Evolutionary conservation across 2,113 vertebrate species (phyloP).

Genomic region (Centrocercus urophasianus): DNA sequence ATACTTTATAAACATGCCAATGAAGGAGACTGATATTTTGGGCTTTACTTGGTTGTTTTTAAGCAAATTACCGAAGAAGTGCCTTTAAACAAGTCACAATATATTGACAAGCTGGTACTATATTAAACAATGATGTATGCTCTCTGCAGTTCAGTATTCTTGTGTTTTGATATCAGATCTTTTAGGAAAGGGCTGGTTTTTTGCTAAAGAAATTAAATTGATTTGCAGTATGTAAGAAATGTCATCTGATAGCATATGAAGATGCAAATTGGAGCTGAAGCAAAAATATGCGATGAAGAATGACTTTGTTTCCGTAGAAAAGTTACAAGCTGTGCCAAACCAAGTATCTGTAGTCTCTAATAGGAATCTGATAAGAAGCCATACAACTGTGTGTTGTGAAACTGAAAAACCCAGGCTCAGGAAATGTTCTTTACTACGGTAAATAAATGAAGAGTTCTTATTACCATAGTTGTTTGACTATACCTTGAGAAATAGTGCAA

Average conservation of each 20-base stretch:
- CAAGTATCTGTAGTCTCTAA: background rate
- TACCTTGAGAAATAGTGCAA: background rate
- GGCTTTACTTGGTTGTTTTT: background rate
- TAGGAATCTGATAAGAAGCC: background rate
- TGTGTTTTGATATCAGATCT: background rate
- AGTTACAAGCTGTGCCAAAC: background rate
- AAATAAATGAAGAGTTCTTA: background rate
- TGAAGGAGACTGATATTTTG: background rate
- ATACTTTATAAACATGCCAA: background rate
- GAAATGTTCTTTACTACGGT: background rate
- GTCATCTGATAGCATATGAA: background rate
- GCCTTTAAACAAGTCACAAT: background rate
- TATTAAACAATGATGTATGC: background rate
- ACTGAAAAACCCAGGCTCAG: background rate
- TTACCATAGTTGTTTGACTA: background rate
- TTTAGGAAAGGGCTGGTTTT: background rate
- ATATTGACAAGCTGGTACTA: background rate
- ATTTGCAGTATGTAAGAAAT: background rate
- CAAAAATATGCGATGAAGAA: background rate
- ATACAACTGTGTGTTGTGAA: background rate
- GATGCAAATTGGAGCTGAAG: constrained; percentile 13
- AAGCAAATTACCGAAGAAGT: background rate
- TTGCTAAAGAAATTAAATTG: constrained; percentile 13
- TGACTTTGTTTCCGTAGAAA: background rate
- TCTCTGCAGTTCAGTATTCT: background rate